Evolutionary conservation across 2,797 vertebrate species (phyloP).

Genomic region (Taenioides sp.): DNA sequence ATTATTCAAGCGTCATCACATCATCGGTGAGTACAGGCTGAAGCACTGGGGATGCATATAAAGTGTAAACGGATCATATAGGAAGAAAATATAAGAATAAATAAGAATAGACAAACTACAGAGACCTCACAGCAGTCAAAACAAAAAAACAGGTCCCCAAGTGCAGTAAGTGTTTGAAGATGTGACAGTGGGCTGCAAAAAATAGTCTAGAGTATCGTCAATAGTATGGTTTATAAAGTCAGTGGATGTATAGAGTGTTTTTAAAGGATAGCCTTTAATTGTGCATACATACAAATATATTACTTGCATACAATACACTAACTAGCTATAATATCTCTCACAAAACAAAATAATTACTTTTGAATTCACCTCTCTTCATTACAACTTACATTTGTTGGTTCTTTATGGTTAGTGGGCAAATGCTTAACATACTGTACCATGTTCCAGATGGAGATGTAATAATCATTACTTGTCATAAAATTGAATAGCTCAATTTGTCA

Average conservation of each 20-base stretch:
- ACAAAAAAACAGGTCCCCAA: neutral
- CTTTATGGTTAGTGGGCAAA: neutral
- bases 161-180: neutral
- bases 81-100: constrained; percentile 1
- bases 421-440: too few relatives aligned
- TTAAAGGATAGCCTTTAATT: neutral
- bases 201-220: neutral
- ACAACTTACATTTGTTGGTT: neutral
- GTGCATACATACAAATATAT: neutral
- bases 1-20: constrained; percentile 32
- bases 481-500: too few relatives aligned
- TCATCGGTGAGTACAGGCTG: constrained; percentile 3
- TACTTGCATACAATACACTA: neutral
- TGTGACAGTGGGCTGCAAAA: neutral
- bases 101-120: neutral
- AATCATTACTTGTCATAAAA: too few relatives aligned
- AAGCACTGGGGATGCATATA: constrained; percentile 4
- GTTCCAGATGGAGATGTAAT: too few relatives aligned
- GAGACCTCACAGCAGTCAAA: neutral
- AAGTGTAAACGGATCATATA: constrained; percentile 12
- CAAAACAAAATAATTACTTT: neutral
- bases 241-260: neutral
- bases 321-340: neutral
- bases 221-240: neutral
- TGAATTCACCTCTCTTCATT: neutral